Evolutionary conservation across 2,797 vertebrate species (phyloP).

Genomic region (Lerista edwardsae): DNA sequence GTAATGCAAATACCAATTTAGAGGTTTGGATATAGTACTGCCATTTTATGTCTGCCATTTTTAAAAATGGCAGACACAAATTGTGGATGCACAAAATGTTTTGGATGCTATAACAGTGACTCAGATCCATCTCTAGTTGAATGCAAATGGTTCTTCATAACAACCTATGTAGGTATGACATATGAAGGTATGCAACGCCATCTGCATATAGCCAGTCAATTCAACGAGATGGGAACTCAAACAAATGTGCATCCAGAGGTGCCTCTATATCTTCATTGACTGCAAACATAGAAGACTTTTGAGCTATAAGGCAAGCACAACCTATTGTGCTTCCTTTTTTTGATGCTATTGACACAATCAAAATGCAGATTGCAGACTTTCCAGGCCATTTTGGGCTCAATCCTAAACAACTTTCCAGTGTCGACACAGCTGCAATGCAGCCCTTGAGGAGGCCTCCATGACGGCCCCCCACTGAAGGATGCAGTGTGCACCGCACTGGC

Average conservation of each 20-base stretch:
- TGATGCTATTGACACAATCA: rapidly evolving
- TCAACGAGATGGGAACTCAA: neutral
- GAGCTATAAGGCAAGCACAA: neutral
- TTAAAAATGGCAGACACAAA: neutral
- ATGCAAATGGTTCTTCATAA: neutral
- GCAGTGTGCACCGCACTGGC: too few species aligned
- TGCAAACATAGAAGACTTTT: neutral
- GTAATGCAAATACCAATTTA: neutral
- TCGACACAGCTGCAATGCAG: too few species aligned
- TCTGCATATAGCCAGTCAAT: neutral
- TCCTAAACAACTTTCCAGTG: too few species aligned
- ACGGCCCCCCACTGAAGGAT: too few species aligned
- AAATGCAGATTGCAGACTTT: rapidly evolving
- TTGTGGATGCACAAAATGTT: neutral
- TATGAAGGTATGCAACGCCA: neutral
- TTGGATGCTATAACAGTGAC: neutral
- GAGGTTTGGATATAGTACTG: neutral
- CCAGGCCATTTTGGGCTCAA: neutral
- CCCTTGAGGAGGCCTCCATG: too few species aligned
- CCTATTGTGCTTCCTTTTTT: constrained; percentile 26
- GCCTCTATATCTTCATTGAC: neutral
- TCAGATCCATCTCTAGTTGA: neutral
- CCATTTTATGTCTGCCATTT: neutral
- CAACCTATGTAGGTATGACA: neutral
- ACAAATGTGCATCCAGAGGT: neutral